Evolutionary conservation across 2,888 invertebrate genomes (phyloP), one percentile per base, ranked within the genome.

Genomic region (Acleris holmiana): DNA sequence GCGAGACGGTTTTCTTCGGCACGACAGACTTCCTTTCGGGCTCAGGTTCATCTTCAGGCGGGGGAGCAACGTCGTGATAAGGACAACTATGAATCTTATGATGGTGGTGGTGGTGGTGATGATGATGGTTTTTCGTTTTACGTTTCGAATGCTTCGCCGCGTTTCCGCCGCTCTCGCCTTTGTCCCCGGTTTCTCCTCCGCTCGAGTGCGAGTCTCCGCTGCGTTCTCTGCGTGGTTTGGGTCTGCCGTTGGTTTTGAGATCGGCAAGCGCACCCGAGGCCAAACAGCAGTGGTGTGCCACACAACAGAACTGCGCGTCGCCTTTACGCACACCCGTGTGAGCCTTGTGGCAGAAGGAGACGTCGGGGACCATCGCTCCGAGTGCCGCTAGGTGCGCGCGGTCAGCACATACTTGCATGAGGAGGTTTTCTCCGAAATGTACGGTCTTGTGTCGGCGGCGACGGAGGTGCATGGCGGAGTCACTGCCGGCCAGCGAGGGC

Each of bases 371-470:
- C 68, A 93, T 84, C 48, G 93, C 92, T 49, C 93, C 93, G 61
- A 93, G 85, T 50, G 92, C 91, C 49, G 93, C 86, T 69, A 92
- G 80, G 73, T 93, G 92, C 18, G 92, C 95, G 64, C 95, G 94
- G 85, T 96, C 95, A 70, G 95, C 95, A 84, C 95, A 95, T 59
- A 96, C 95, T 85, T 96, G 95, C 85, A 95, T 94, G 72, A 96
- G 84, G 29, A 96, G 93, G 83, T 96, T 96, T 80, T 96, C 96
- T 66, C 96, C 96, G 80, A 96, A 96, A 85, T 96, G 96, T 57
- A 96, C 96, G 56, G 96, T 96, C 86, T 96, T 96, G 88, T 96
- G 96, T 66, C 96, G 94, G 61, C 96, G 94, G 65, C 96, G 94
- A 60, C 95, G 95, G 67, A 95, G 89, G 74, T 94, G 94, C 80